Evolutionary conservation across 2,113 vertebrate species (phyloP).

Genomic region (Peromyscus californicus): DNA sequence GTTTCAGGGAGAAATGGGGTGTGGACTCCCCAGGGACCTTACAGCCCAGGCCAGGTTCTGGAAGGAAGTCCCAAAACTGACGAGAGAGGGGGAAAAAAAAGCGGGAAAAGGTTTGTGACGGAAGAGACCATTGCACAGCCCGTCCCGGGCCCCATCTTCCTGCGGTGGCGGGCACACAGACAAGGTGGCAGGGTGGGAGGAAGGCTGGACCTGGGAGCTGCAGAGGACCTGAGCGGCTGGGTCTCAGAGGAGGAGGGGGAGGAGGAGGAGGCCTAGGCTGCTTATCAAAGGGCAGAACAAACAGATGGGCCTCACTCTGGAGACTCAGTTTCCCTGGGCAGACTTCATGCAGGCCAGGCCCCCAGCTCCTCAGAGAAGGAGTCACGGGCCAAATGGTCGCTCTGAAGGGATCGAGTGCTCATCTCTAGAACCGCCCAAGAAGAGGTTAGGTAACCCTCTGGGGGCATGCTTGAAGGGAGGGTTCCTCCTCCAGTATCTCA

Average conservation of each 20-base stretch:
- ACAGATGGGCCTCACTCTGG: not conserved
- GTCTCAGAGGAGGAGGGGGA: no score
- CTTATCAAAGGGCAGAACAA: not conserved
- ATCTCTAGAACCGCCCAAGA: not conserved
- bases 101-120: not conserved
- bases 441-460: not conserved
- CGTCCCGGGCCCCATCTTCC: not conserved
- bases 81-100: not conserved
- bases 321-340: not conserved
- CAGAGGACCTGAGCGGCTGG: not conserved
- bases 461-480: not conserved
- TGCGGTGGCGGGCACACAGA: rapidly evolving
- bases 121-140: not conserved
- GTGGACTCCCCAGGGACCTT: not conserved
- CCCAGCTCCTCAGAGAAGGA: not conserved
- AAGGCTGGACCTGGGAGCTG: not conserved
- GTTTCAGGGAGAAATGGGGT: not conserved
- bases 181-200: not conserved
- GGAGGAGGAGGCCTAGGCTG: not conserved
- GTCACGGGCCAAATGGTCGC: not conserved
- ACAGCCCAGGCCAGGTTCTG: not conserved
- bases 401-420: not conserved
- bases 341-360: not conserved
- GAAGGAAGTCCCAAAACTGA: not conserved
- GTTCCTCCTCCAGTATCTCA: not conserved